Evolutionary conservation across 2,888 invertebrate species (phyloP).

Genomic region (Tyria jacobaeae): DNA sequence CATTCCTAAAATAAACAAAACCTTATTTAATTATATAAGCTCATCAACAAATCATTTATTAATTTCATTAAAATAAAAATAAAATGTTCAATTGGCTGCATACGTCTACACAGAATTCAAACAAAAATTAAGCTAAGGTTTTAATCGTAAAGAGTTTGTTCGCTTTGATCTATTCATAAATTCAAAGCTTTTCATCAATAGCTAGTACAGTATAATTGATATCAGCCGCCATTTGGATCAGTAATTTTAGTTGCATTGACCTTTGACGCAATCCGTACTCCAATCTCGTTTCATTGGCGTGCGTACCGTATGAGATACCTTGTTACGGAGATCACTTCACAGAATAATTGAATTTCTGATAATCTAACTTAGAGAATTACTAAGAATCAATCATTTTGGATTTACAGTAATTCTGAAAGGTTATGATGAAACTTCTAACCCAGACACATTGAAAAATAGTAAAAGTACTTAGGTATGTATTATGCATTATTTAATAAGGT

Average conservation of each 20-base stretch:
- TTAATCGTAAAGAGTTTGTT: too few relatives aligned
- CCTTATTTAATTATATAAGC: too few relatives aligned
- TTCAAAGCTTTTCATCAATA: slow-evolving; percentile 32
- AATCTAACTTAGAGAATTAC: slow-evolving; percentile 24
- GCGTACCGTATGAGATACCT: slow-evolving; percentile 33
- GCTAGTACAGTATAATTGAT: slow-evolving; percentile 23
- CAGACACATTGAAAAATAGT: too few relatives aligned
- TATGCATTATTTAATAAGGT: too few relatives aligned
- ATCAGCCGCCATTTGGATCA: slow-evolving; percentile 15
- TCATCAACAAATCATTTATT: too few relatives aligned
- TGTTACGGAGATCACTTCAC: slow-evolving; percentile 31
- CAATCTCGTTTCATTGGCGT: slow-evolving; percentile 31
- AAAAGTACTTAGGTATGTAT: too few relatives aligned
- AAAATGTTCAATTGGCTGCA: too few relatives aligned
- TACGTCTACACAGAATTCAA: too few relatives aligned
- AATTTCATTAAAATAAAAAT: too few relatives aligned
- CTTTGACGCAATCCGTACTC: slow-evolving; percentile 21
- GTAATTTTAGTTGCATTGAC: slow-evolving; percentile 34
- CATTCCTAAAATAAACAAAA: too few relatives aligned
- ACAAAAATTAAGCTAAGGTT: too few relatives aligned
- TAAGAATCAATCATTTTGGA: slow-evolving; percentile 22
- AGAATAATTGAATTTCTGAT: slow-evolving; percentile 39
- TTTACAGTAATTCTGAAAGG: slow-evolving; percentile 18
- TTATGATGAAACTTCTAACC: too few relatives aligned
- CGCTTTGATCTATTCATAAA: neutral